These are phyloP conservation scores for Automeris io DNA, from an alignment of 2,888 invertebrate species.

Conservation along the genomic window DNA sequence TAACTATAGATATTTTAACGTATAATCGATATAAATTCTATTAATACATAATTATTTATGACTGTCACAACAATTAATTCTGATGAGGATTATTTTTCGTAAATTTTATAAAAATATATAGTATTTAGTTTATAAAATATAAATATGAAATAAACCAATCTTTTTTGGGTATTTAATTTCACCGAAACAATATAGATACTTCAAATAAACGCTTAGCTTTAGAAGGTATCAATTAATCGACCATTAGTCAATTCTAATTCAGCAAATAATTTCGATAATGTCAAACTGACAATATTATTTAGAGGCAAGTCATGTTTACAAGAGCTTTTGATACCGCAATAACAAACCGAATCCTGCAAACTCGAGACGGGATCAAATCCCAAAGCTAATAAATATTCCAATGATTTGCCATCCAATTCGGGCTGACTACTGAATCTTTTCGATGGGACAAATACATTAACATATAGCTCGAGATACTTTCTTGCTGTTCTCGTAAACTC, in stretches of 20 bases:
- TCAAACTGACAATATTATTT: conserved; percentile 18
- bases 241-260: too few relatives aligned
- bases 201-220: background rate
- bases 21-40: background rate
- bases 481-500: conserved; percentile 4
- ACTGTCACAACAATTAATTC: too few relatives aligned
- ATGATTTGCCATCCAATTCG: conserved; percentile 66
- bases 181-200: background rate
- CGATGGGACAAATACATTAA: conserved; percentile 37
- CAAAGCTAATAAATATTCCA: conserved; percentile 68
- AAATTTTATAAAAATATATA: too few relatives aligned
- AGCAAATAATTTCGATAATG: too few relatives aligned
- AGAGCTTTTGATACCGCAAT: conserved; percentile 28
- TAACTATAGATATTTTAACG: too few relatives aligned
- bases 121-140: too few relatives aligned
- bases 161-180: background rate
- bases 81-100: too few relatives aligned
- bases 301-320: conserved; percentile 27
- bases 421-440: conserved; percentile 56
- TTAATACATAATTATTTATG: too few relatives aligned
- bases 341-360: conserved; percentile 31
- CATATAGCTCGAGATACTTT: conserved; percentile 9
- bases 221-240: conserved; percentile 11
- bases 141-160: background rate
- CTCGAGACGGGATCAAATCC: conserved; percentile 42